A percentile compares a stretch with the other conserved stretches of the same genome.
Evolutionary conservation across 2,797 vertebrate species (phyloP).

Genomic region (Liparis tanakae): DNA sequence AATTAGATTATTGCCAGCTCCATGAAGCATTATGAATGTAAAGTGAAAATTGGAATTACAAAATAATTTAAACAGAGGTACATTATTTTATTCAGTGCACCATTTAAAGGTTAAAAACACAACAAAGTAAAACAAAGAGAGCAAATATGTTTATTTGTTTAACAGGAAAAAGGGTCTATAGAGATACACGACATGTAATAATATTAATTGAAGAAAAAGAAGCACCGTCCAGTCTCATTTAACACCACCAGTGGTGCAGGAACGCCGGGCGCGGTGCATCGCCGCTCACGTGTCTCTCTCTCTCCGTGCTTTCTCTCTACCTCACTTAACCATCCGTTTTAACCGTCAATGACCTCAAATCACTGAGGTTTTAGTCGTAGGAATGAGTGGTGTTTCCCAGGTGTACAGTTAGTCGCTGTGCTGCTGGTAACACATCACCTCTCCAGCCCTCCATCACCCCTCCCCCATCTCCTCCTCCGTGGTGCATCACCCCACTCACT

Average conservation of each 20-base stretch:
- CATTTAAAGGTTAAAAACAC: neutral
- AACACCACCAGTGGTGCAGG: conserved; percentile 30
- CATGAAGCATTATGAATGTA: neutral
- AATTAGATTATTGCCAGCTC: neutral
- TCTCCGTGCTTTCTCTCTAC: conserved; percentile 40
- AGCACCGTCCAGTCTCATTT: conserved; percentile 1
- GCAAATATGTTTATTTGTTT: neutral
- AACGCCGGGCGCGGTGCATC: conserved; percentile 24
- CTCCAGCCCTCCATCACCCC: conserved; percentile 42
- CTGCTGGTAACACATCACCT: conserved; percentile 68
- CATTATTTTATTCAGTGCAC: neutral
- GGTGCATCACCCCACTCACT: conserved; percentile 66
- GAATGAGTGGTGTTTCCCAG: conserved; percentile 70
- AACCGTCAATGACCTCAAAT: conserved; percentile 66
- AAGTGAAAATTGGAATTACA: neutral
- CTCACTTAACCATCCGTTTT: conserved; percentile 63
- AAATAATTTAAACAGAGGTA: neutral
- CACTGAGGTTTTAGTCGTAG: conserved; percentile 61
- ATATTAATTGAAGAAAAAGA: neutral
- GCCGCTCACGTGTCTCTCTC: conserved; percentile 28
- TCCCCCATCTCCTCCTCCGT: conserved; percentile 35
- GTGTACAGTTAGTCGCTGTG: conserved; percentile 69
- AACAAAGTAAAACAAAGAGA: neutral
- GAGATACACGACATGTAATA: neutral
- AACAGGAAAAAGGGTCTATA: neutral